These are phyloP conservation scores for Ernsta delagoae DNA, from an alignment of 2,888 invertebrate genomes.

Conservation along the genomic window DNA sequence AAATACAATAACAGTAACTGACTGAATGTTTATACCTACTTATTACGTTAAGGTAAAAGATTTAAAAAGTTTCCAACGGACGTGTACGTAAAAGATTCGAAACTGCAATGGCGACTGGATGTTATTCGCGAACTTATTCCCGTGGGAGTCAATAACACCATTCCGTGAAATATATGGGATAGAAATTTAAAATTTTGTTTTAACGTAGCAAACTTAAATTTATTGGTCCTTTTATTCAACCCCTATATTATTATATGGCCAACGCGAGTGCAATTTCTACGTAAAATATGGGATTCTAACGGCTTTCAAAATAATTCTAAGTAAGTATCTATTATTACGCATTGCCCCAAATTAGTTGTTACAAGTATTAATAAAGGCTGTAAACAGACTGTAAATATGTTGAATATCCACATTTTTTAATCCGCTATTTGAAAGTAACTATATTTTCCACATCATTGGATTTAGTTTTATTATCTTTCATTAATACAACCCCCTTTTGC, in stretches of 20 bases:
- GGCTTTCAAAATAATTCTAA: no score
- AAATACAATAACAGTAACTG: constrained; percentile 17
- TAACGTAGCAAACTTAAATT: constrained; percentile 46
- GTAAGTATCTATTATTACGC: no score
- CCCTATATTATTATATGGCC: constrained; percentile 8
- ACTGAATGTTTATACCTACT: constrained; percentile 45
- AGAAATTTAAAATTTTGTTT: constrained; percentile 51
- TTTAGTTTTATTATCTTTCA: no score
- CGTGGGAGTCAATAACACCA: constrained; percentile 76
- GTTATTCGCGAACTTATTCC: constrained; percentile 67
- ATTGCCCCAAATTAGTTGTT: no score
- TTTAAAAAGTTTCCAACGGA: constrained; percentile 50
- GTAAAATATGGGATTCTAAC: constrained; percentile 11
- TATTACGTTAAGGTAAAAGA: constrained; percentile 47
- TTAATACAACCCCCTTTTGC: no score
- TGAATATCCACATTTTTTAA: no score
- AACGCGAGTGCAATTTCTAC: constrained; percentile 14
- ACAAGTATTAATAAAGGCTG: no score
- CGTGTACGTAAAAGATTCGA: constrained; percentile 47
- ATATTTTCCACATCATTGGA: no score
- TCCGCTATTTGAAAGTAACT: no score
- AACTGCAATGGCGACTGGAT: constrained; percentile 50
- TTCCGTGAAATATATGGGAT: constrained; percentile 65
- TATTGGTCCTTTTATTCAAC: constrained; percentile 44
- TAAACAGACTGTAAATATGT: no score